Base-by-base conservation (phyloP, 1,140 invertebrate genomes). In the Drosophila orosa region DNA sequence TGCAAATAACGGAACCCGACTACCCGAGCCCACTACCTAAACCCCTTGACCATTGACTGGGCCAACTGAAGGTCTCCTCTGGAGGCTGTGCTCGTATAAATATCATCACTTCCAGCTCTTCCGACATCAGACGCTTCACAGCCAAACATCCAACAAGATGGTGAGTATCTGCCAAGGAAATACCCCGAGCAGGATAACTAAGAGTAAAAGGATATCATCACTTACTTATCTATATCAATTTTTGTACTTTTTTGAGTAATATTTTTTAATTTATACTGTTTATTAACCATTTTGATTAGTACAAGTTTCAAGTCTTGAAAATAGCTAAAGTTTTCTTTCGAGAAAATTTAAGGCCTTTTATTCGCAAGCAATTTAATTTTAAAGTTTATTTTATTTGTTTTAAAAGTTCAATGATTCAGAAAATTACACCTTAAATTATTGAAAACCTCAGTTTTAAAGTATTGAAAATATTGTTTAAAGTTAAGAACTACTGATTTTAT, bases 1-100 rank as follows among this genome's bases (percentile, higher is more conserved):
- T 7, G 61, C 69, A 86, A 86, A 86, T 86, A 86, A 80, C 83
- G 83, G 83, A 79, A 87, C 79, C 69, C 60, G 62, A 50, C 59
- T 63, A 31, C 17, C 59, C 19, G 67, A 58, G 66, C 61, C 59
- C 81, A 87, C 81, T 83, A 59, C 74, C 74, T 65, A 73, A 85
- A 66, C 62, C 57, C 44, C 74, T 59, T 62, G 48, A 33, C 29
- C 29, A 58, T 62, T 29, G 54, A 25, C 33, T 62, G 61, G 44
- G 54, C 56, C 59, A 63, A 10, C 47, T 67, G 79, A 86, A 86
- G 83, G 83, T 76, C 83, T 83, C 29, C 9, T 39, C 39, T n/a
- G 10, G 19, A 33, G 33, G 33, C 47, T 52, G 56, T 39, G 31
- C 39, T 37, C 39, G 56, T 86, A 86, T 86, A 87, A 83, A 86